Evolutionary conservation across 2,113 vertebrate species (phyloP).

Genomic region (Panurus biarmicus): DNA sequence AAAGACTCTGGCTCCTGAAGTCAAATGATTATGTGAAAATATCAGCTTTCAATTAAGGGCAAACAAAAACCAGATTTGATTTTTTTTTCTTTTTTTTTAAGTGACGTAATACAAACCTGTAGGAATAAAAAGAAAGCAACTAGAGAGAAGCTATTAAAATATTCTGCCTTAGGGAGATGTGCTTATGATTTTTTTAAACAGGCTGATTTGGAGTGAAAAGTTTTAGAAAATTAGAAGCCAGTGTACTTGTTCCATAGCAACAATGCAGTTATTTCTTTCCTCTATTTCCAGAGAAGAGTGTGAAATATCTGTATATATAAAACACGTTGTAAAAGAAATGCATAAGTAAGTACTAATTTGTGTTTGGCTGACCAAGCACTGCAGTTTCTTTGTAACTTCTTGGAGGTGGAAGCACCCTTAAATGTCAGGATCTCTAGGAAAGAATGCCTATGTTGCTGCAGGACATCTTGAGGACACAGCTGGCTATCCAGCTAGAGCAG

Average conservation of each 20-base stretch:
- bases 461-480: background rate
- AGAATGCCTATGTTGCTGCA: background rate
- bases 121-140: background rate
- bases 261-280: background rate
- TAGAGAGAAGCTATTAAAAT: background rate
- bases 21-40: background rate
- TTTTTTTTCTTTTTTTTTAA: conserved; percentile 9
- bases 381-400: background rate
- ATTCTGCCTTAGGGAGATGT: background rate
- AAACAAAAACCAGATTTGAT: background rate
- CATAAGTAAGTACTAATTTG: background rate
- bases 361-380: background rate
- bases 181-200: background rate
- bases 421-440: background rate
- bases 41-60: background rate
- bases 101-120: background rate
- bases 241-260: background rate
- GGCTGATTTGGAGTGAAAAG: background rate
- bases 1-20: background rate
- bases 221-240: background rate
- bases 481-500: background rate
- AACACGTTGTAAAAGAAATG: background rate
- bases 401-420: background rate
- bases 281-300: background rate
- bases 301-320: background rate